Evolutionary conservation across 2,888 invertebrate genomes (phyloP), one percentile per base, ranked within the genome.

Genomic region (Caenorhabditis virilis): DNA sequence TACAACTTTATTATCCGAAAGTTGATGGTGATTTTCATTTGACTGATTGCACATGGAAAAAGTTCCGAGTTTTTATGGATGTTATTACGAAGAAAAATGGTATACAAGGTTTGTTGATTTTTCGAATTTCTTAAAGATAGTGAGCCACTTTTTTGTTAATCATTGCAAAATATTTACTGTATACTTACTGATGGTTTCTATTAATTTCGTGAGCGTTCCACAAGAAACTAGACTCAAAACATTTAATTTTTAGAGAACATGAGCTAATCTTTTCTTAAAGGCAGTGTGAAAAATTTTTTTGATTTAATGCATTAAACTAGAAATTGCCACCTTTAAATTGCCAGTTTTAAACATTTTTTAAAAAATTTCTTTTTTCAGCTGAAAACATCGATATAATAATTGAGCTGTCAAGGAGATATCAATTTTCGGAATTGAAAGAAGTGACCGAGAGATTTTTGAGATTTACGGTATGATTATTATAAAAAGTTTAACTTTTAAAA

Each of bases 1-100:
- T 66, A 23, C 42, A 46, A 18, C n/a, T 38, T 26, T 56, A 62
- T 27, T 53, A 66, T 33, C 52, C 57, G 16, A 30, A 33, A 15
- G n/a, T n/a, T n/a, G 50, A 49, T 13, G 61, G 61, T 16, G 57
- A 62, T 16, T 18, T 66, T n/a, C 53, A 50, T 18, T 23, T 66
- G 23, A 53, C 16, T 9, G 45, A 45, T 30, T 27, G 27, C n/a
- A 30, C 26, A 45, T 45, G 27, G 45, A 22, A n/a, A 2, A 3
- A 25, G 13, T 45, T 45, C 16, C 30, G 16, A 16, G 18, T 25
- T 5, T 3, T 27, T 16, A 15, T 45, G 2, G 45, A 45, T 45
- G 30, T 45, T 23, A 15, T 45, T 13, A 6, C 27, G 5, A n/a
- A 45, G 16, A n/a, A n/a, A 18, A 18, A 5, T 16, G 16, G 16